Evolutionary conservation across 1,140 invertebrate species (phyloP).

Genomic region (Teleogryllus occipitalis): DNA sequence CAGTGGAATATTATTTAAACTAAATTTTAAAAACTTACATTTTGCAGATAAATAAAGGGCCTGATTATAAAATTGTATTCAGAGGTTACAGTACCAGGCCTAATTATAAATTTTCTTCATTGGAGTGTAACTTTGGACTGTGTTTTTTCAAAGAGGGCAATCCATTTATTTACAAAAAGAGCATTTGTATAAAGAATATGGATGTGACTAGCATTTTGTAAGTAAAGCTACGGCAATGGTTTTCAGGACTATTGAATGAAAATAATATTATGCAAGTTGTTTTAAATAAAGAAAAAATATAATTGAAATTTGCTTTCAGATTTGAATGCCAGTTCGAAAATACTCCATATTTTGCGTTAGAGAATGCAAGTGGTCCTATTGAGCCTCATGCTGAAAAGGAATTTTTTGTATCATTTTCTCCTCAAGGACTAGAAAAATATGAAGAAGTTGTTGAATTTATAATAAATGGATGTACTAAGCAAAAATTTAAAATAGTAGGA

Average conservation of each 20-base stretch:
- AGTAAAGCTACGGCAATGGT: conserved; percentile 12
- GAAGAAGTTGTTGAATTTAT: conserved; percentile 30
- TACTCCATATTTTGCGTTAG: conserved; percentile 30
- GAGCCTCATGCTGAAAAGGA: conserved; percentile 25
- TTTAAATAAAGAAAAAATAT: not conserved
- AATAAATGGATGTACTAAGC: conserved; percentile 28
- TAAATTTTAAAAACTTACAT: not conserved
- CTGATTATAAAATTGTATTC: conserved; percentile 34
- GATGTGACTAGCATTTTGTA: conserved; percentile 32
- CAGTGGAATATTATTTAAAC: not conserved
- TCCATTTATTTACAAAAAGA: conserved; percentile 27
- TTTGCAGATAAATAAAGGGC: conserved; percentile 36
- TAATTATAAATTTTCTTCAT: conserved; percentile 34
- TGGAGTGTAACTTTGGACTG: conserved; percentile 36
- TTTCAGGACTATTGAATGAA: not conserved
- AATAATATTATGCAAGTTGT: no score
- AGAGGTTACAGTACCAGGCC: conserved; percentile 30
- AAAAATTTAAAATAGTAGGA: conserved; percentile 33
- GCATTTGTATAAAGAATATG: conserved; percentile 34
- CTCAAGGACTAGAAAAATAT: conserved; percentile 31
- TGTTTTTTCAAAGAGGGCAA: conserved; percentile 34
- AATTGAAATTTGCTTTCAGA: conserved; percentile 26
- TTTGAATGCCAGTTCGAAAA: conserved; percentile 33
- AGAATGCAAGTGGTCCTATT: conserved; percentile 25
- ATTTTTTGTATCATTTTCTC: conserved; percentile 36